Evolutionary conservation across 1,140 invertebrate species (phyloP), one percentile per base, ranked within the genome.

Genomic region (Macrosteles quadrilineatus): DNA sequence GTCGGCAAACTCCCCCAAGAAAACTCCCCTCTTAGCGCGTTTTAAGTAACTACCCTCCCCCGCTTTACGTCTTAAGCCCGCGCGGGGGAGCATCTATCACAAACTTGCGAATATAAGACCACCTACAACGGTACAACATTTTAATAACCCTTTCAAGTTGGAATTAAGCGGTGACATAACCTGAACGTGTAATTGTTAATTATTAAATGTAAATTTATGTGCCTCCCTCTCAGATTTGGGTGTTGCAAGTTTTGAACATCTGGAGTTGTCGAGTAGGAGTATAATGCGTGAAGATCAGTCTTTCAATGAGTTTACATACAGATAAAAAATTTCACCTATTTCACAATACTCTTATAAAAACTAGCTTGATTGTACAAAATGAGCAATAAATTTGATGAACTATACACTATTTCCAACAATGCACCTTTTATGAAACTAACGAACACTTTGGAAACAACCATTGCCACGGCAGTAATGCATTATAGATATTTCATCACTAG

Each of bases 121-220:
- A 59, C 55, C 55, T 59, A 27, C 27, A 59, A 50, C 21, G 47
- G 14, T 59, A 59, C 55, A 23, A n/a, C 23, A 30, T 59, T 59
- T 59, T 59, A 59, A 59, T 59, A 59, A 59, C 55, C 55, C 55
- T 59, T 59, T 59, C 55, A 59, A 14, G 11, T 12, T 25, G 14
- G 55, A 59, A 59, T 59, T 21, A 27, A 59, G 55, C 55, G 23
- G 55, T 29, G 55, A 59, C 55, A 59, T 23, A 11, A 23, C 55
- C 23, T 25, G 27, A 14, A 59, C 55, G 11, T 59, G 55, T 59
- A 59, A 59, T 59, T 59, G 55, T 59, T 59, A 59, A 59, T 25
- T 59, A 59, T 21, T 59, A 23, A 59, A 59, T 59, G 55, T 59
- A 59, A 59, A 59, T 59, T 59, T 59, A 59, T 59, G 55, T 59